Evolutionary conservation across 2,113 vertebrate genomes (phyloP), one percentile per base, ranked within the genome.

Genomic region (Oryzias celebensis): DNA sequence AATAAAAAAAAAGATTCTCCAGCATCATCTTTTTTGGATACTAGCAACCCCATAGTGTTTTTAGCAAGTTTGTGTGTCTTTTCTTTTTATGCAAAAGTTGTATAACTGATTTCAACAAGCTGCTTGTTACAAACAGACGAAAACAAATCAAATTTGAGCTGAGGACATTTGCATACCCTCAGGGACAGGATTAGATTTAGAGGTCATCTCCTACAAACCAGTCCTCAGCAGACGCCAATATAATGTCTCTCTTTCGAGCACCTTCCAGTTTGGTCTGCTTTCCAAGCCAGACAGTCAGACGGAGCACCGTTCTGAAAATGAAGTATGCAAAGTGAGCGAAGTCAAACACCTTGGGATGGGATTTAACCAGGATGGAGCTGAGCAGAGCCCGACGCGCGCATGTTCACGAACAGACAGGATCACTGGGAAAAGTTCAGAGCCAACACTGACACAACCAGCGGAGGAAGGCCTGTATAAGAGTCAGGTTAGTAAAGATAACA

Each of bases 401-500:
- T 72, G 81, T 78, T 75, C 75, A 60, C 71, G 71, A 71, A 70
- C 58, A 64, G 82, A 81, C 59, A 79, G 83, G 85, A 92, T 89
- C 88, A 83, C 78, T 77, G 83, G 82, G 86, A 86, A 88, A 91
- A 89, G 90, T 90, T 88, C 85, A 82, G 81, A 74, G 58, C 81
- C 43, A 60, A 86, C 75, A 65, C 86, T 77, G 87, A 90, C 89
- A 87, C 75, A 80, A 86, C 85, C 89, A 83, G 89, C 67, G 20
- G 77, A 80, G 85, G 82, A 68, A 85, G 85, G 83, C 85, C 82
- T 82, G 82, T 91, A 90, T 91, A 91, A 90, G 79, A 90, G 87
- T 90, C 91, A 92, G 91, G 90, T 93, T 92, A 91, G 87, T 75
- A 73, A 69, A 91, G 90, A 92, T 92, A 93, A 93, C 90, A 55